Evolutionary conservation across 2,797 vertebrate genomes (phyloP), one percentile per base, ranked within the genome.

Genomic region (Oreochromis grahami): DNA sequence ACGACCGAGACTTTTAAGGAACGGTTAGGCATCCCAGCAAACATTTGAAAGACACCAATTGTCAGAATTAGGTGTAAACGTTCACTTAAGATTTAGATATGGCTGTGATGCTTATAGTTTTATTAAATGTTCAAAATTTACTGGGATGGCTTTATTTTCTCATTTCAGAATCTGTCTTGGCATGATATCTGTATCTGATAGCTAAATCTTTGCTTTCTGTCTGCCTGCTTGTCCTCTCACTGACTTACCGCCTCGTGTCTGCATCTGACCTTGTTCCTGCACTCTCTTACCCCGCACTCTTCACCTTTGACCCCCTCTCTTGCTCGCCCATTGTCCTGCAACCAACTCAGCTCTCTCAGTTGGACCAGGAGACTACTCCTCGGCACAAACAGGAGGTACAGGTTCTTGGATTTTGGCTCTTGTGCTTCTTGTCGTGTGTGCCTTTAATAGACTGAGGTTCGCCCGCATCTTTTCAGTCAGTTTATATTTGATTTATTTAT

Each of bases 381-480:
- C 97, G 97, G 94, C 98, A 98, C 97, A 98, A 99, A 93, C 97
- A 98, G 97, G 98, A 99, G 98, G 98, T 99, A 98, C 97, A 92
- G 81, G 63, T 90, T 86, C 80, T 81, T 79, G 80, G 50, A 74
- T 86, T 89, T 89, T 10, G 24, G 65, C 68, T 55, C 70, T 85
- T 83, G 56, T 74, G 53, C 56, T 88, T 78, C 60, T 53, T 68
- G 50, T 80, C 36, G 1, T 80, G 68, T 80, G 53, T 84, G 26
- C 48, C 10, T 21, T 86, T 38, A 43, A 65, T 50, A 70, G 48
- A 65, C 34, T 51, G 29, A 63, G 14, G 68, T 79, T 72, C 83
- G 21, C 29, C 80, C 36, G 41, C 29, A 26, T 79, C 17, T 11
- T 26, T 84, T 45, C n/a, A 34, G 76, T 78, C 36, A 41, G 43